phyloP scores from a whole-genome alignment of 2,797 vertebrate genomes.

The Pyrrhura leucotis region DNA sequence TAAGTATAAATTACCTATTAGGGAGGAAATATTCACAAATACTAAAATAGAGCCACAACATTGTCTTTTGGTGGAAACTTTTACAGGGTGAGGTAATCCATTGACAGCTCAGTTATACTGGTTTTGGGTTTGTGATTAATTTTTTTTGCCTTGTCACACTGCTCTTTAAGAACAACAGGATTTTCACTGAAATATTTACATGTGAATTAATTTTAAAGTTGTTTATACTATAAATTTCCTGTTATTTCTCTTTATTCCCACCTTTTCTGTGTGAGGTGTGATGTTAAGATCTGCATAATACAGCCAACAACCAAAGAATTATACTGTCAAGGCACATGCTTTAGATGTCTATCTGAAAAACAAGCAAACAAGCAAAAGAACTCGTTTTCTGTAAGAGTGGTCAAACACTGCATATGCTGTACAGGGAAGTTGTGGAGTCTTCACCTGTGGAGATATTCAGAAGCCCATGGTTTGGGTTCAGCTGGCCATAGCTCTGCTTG shows the following conservation, averaged over 20 bases:
- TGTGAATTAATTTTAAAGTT: not conserved
- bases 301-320: not conserved
- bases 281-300: not conserved
- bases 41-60: not conserved
- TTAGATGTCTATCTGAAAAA: not conserved
- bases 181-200: not conserved
- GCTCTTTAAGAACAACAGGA: not conserved
- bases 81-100: not conserved
- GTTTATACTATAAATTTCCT: not conserved
- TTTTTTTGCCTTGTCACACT: not conserved
- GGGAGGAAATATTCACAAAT: not conserved
- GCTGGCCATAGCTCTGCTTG: not conserved
- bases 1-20: not conserved
- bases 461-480: not conserved
- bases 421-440: not conserved
- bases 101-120: not conserved
- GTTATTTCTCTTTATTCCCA: not conserved
- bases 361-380: fast-evolving
- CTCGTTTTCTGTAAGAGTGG: fast-evolving
- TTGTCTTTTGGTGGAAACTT: not conserved
- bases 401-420: not conserved
- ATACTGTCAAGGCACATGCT: not conserved
- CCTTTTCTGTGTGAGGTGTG: not conserved
- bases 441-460: not conserved
- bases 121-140: not conserved